Evolutionary conservation across 2,888 invertebrate species (phyloP).

Genomic region (Drosophila eohydei): DNA sequence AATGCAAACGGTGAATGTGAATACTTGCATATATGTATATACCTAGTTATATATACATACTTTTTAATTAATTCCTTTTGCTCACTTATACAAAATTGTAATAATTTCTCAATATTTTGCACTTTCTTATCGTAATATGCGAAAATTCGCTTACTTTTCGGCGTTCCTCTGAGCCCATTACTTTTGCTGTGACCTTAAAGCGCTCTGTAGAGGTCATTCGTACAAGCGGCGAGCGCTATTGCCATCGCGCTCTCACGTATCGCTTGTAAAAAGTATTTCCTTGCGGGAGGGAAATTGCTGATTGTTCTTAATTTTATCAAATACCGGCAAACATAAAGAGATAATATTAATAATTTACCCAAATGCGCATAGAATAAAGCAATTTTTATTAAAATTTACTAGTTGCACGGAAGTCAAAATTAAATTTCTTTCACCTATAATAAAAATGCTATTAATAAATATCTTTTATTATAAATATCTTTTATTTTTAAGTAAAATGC

Average conservation of each 20-base stretch:
- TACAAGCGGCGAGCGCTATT: constrained; percentile 29
- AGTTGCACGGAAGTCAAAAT: too few relatives aligned
- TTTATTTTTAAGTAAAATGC: background rate
- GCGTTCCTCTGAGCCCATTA: constrained; percentile 31
- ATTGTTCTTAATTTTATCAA: background rate
- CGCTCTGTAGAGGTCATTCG: constrained; percentile 78
- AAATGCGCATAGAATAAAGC: background rate
- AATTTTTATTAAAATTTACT: background rate
- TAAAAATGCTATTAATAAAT: background rate
- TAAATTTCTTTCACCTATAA: background rate
- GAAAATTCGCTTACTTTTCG: constrained; percentile 30
- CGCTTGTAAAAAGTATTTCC: constrained; percentile 9
- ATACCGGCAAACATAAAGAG: background rate
- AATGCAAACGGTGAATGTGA: background rate
- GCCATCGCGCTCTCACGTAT: constrained; percentile 29
- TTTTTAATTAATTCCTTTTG: background rate
- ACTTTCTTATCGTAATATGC: constrained; percentile 19
- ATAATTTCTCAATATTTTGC: background rate
- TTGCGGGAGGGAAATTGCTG: background rate
- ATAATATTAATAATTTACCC: background rate
- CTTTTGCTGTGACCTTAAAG: constrained; percentile 73
- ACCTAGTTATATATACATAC: constrained; percentile 28
- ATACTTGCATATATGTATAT: constrained; percentile 10
- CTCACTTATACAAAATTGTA: background rate
- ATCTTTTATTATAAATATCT: background rate